phyloP scores from a whole-genome alignment of 2,113 vertebrate species.

The Pterocles burchelli region DNA sequence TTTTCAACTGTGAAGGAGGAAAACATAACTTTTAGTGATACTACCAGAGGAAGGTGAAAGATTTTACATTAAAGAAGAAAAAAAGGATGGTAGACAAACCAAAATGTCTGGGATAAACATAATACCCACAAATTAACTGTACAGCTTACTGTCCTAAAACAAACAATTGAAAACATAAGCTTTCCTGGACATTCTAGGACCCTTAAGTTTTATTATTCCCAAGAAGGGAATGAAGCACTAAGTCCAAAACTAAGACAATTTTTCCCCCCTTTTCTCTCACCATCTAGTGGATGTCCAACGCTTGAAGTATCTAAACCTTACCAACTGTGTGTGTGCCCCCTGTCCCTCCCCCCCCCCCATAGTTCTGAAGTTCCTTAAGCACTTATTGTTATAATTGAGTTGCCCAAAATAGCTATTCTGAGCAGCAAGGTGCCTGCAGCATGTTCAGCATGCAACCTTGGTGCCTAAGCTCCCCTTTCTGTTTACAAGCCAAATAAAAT shows the following conservation, averaged over 20 bases:
- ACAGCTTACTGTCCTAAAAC: not conserved
- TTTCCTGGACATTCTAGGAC: not conserved
- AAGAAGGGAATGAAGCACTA: not conserved
- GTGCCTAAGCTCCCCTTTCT: not conserved
- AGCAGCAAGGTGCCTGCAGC: not conserved
- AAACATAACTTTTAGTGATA: not conserved
- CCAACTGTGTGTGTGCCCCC: not conserved
- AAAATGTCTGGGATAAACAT: not conserved
- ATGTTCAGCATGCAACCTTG: not conserved
- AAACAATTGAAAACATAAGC: not conserved
- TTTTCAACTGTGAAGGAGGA: not conserved
- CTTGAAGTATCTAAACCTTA: not conserved
- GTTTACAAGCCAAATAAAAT: not conserved
- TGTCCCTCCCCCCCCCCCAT: accelerated
- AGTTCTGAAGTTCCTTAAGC: not conserved
- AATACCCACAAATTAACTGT: not conserved
- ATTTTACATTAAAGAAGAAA: not conserved
- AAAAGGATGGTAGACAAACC: not conserved
- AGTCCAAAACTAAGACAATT: not conserved
- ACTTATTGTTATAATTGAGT: not conserved
- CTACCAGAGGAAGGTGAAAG: not conserved
- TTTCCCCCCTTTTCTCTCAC: not conserved
- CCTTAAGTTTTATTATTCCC: not conserved
- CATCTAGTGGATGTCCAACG: not conserved
- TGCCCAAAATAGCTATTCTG: not conserved